Conservation (phyloP, 2,113 vertebrate species). For the Ictalurus furcatus region DNA sequence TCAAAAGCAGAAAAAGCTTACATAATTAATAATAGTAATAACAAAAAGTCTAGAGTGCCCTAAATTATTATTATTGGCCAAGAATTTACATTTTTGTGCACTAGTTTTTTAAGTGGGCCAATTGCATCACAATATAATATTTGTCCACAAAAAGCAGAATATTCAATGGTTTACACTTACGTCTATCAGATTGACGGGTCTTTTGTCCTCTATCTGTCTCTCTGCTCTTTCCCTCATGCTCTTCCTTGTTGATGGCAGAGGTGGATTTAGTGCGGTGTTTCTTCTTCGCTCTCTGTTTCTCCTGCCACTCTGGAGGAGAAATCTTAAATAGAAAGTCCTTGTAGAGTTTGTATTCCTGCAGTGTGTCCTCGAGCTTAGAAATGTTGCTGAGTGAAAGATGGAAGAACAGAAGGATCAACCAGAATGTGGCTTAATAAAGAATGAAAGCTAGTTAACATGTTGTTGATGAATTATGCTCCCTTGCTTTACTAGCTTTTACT, state of each 20-base stretch:
- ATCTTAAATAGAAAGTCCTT: slow-evolving; percentile 83
- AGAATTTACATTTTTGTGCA: not conserved
- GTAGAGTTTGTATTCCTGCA: slow-evolving; percentile 81
- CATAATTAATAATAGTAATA: not conserved
- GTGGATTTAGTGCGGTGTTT: slow-evolving; percentile 1
- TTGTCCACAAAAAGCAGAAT: not conserved
- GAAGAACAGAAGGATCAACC: slow-evolving; percentile 15
- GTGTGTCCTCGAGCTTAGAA: slow-evolving; percentile 73
- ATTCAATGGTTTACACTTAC: slow-evolving; percentile 4
- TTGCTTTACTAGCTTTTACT: not conserved
- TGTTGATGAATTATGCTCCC: not conserved
- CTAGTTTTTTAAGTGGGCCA: not conserved
- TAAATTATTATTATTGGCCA: not conserved
- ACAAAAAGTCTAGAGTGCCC: not conserved
- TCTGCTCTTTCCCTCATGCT: slow-evolving; percentile 35
- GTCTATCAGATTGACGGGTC: not conserved
- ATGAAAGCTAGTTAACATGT: not conserved
- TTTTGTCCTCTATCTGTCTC: slow-evolving; percentile 16
- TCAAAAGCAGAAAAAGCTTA: not conserved
- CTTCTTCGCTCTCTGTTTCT: slow-evolving; percentile 64
- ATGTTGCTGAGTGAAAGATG: slow-evolving; percentile 75
- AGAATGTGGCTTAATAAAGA: not conserved
- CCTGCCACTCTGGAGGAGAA: slow-evolving; percentile 84
- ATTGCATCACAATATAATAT: not conserved
- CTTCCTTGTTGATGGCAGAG: not conserved